phyloP scores from a whole-genome alignment of 2,797 vertebrate species.

The Silurus aristotelis region DNA sequence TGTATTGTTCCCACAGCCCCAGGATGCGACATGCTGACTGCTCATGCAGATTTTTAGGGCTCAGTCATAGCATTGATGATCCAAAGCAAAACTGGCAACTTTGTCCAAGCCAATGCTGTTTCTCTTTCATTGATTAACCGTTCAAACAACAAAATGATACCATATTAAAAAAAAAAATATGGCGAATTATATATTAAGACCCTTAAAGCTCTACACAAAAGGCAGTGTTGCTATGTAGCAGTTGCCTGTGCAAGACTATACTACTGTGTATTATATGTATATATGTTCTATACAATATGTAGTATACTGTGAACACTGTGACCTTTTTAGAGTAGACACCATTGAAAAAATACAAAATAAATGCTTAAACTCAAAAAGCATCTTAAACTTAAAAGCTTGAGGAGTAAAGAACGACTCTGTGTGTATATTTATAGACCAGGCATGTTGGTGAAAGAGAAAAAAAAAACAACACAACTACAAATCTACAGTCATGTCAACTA shows the following conservation, averaged over 20 bases:
- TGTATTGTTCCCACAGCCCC: conserved; percentile 63
- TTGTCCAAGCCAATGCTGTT: neutral
- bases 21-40: conserved; percentile 39
- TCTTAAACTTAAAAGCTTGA: neutral
- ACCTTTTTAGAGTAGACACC: neutral
- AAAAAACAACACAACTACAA: neutral
- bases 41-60: conserved; percentile 26
- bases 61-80: neutral
- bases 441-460: neutral
- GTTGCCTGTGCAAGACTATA: neutral
- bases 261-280: neutral
- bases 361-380: no score
- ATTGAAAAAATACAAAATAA: neutral
- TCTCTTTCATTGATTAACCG: neutral
- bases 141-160: neutral
- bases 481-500: conserved; percentile 41
- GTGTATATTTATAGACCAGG: neutral
- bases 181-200: neutral
- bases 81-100: neutral
- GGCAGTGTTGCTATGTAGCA: neutral
- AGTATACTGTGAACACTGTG: neutral
- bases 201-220: no score
- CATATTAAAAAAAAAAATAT: neutral
- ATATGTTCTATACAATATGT: no score
- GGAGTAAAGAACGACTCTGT: neutral